Conservation (phyloP, 2,113 vertebrate genomes). For the Perca flavescens region DNA sequence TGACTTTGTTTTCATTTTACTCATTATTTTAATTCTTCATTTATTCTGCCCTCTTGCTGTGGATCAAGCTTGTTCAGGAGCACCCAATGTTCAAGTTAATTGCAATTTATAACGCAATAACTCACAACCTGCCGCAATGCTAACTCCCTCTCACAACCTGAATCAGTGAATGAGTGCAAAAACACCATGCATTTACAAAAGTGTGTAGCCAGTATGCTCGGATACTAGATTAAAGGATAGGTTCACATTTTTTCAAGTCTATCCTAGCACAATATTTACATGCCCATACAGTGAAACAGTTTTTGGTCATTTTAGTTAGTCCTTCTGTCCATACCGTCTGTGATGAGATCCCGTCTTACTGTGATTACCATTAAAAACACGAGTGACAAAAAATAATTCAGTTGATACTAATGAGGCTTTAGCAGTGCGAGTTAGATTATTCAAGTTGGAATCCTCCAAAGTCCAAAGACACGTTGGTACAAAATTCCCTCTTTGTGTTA, state of each 20-base stretch:
- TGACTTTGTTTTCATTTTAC: slow-evolving; percentile 20
- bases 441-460: background rate
- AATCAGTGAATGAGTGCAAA: background rate
- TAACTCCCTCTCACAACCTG: background rate
- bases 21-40: slow-evolving; percentile 31
- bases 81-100: slow-evolving; percentile 34
- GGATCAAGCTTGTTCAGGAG: slow-evolving; percentile 24
- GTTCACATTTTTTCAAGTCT: background rate
- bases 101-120: slow-evolving; percentile 17
- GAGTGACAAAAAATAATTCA: background rate
- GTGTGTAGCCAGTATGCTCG: too few species aligned
- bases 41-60: slow-evolving; percentile 8
- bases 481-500: slow-evolving; percentile 9
- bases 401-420: background rate
- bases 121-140: background rate
- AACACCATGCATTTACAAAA: background rate
- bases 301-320: background rate
- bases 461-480: background rate
- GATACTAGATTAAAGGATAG: background rate
- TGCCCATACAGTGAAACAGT: background rate
- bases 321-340: background rate
- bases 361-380: background rate
- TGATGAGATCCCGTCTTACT: background rate
- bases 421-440: background rate
- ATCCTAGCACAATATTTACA: background rate